Conservation (phyloP, 23 tunicate species). For the Halocynthia roretzi region DNA sequence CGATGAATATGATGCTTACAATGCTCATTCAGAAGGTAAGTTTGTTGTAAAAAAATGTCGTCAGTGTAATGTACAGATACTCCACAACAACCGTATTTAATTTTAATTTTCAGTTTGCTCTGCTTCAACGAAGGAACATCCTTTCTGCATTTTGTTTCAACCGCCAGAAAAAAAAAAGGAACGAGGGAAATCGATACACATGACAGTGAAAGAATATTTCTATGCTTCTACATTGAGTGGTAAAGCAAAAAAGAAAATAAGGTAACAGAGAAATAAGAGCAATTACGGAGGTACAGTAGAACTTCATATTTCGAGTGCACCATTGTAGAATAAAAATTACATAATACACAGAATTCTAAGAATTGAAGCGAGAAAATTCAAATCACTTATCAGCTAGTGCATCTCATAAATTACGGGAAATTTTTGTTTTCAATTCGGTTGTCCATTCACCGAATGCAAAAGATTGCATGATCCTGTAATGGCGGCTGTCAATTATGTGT, state of each 20-base stretch:
- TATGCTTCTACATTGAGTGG: slow-evolving; percentile 26
- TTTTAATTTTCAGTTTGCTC: not conserved
- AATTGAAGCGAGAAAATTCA: no score
- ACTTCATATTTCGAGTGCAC: no score
- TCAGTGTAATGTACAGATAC: not conserved
- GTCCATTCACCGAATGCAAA: no score
- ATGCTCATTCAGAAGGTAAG: slow-evolving; percentile 38
- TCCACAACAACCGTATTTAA: no score
- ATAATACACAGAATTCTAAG: not conserved
- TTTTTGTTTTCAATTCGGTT: no score
- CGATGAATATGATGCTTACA: slow-evolving; percentile 23
- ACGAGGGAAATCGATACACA: slow-evolving; percentile 22
- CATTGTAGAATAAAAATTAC: not conserved
- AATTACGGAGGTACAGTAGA: no score
- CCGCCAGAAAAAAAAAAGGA: slow-evolving; percentile 1
- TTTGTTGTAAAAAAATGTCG: not conserved
- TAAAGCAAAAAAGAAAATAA: not conserved
- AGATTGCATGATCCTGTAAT: no score
- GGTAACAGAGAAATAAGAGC: not conserved
- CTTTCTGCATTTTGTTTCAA: slow-evolving; percentile 27
- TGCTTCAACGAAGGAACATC: slow-evolving; percentile 2
- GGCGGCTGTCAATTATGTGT: no score
- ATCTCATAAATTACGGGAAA: no score
- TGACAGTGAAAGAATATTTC: slow-evolving; percentile 64
- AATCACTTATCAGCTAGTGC: no score